Conservation (phyloP, 1,140 invertebrate species). For the Drosophila ohnishii region DNA sequence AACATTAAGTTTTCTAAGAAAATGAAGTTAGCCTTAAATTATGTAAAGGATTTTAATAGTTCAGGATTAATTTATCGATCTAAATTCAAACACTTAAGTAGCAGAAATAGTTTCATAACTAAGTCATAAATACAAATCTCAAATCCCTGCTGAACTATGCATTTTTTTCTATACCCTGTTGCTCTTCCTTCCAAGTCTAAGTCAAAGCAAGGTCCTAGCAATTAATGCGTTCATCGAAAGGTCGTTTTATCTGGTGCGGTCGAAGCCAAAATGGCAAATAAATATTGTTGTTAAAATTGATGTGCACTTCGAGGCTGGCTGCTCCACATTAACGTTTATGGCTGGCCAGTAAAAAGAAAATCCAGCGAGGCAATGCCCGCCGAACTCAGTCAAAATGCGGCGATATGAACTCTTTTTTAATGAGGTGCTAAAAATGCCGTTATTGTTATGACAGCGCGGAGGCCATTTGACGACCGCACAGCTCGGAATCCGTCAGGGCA, state of each 20-base stretch:
- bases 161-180: background rate
- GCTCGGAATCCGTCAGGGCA: constrained; percentile 41
- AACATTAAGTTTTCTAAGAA: background rate
- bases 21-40: too few relatives aligned
- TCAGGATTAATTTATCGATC: too few relatives aligned
- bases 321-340: constrained; percentile 57
- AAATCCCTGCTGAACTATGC: background rate
- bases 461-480: constrained; percentile 64
- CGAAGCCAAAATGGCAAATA: constrained; percentile 61
- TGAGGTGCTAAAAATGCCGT: constrained; percentile 81
- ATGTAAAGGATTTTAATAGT: too few relatives aligned
- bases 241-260: constrained; percentile 34
- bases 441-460: constrained; percentile 78
- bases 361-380: constrained; percentile 20
- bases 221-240: constrained; percentile 54
- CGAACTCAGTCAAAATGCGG: constrained; percentile 62
- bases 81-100: too few relatives aligned
- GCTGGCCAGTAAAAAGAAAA: constrained; percentile 45
- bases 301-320: constrained; percentile 58
- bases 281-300: constrained; percentile 80
- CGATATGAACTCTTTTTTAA: constrained; percentile 82
- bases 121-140: too few relatives aligned
- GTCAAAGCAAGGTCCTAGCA: constrained; percentile 17
- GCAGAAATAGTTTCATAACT: too few relatives aligned
- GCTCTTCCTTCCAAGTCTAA: constrained; percentile 11